Percentiles rank a stretch among this genome's conserved stretches.
Conservation (phyloP, 2,113 vertebrate species). For the Formicarius rufipectus region DNA sequence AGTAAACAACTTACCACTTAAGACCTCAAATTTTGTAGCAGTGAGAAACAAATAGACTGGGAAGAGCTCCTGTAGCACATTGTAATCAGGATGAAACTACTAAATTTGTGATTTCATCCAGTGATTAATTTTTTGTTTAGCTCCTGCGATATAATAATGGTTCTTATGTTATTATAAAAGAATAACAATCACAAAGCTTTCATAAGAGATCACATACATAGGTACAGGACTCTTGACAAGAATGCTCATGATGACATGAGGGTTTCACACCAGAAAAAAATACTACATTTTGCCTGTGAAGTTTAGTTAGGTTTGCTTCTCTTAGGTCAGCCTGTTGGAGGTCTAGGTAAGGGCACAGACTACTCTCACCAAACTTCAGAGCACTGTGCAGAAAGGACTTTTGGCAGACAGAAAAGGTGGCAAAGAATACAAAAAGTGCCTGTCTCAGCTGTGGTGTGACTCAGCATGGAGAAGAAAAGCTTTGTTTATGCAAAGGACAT, state of each 20-base stretch:
- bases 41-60: background rate
- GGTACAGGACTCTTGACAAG: background rate
- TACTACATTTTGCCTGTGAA: background rate
- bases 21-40: background rate
- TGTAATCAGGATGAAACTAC: background rate
- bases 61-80: background rate
- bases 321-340: background rate
- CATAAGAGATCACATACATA: background rate
- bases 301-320: background rate
- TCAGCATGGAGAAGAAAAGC: background rate
- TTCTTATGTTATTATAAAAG: background rate
- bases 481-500: background rate
- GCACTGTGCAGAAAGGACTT: background rate
- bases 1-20: background rate
- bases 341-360: background rate
- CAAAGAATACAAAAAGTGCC: background rate
- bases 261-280: accelerated
- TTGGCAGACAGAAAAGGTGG: background rate
- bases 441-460: background rate
- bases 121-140: background rate
- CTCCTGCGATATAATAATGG: background rate
- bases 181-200: background rate
- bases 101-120: background rate
- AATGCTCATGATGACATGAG: background rate
- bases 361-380: background rate